A percentile compares a stretch with the other conserved stretches of the same genome.
phyloP scores from a whole-genome alignment of 1,140 invertebrate genomes.

The Scaptomyza graminum region DNA sequence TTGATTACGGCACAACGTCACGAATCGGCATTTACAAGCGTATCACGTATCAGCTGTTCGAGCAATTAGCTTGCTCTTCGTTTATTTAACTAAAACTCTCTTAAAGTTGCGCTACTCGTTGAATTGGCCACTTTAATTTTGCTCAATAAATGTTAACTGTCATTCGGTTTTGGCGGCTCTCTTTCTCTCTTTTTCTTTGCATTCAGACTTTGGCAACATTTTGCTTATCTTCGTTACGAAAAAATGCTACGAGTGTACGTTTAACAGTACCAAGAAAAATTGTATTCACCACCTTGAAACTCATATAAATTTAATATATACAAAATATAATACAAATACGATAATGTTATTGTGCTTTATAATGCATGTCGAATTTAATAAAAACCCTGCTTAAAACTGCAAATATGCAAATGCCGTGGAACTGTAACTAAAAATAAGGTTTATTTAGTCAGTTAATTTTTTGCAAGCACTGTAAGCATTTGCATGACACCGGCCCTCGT shows the following conservation, averaged over 20 bases:
- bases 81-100: constrained; percentile 2
- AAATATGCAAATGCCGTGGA: neutral
- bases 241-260: neutral
- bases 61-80: constrained; percentile 16
- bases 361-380: neutral
- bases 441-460: constrained; percentile 29
- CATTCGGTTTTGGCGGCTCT: constrained; percentile 1
- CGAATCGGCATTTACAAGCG: constrained; percentile 23
- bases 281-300: neutral
- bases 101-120: neutral
- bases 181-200: constrained; percentile 3
- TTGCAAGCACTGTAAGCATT: constrained; percentile 40
- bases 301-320: neutral
- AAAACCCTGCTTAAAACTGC: neutral
- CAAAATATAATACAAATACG: neutral
- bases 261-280: neutral
- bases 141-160: constrained; percentile 1
- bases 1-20: constrained; percentile 19
- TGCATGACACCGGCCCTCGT: constrained; percentile 46
- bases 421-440: neutral
- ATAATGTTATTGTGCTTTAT: neutral
- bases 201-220: constrained; percentile 12
- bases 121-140: neutral
- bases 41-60: constrained; percentile 42
- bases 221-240: constrained; percentile 50